Evolutionary conservation across 2,113 vertebrate genomes (phyloP).

Genomic region (Malurus cyaneus): DNA sequence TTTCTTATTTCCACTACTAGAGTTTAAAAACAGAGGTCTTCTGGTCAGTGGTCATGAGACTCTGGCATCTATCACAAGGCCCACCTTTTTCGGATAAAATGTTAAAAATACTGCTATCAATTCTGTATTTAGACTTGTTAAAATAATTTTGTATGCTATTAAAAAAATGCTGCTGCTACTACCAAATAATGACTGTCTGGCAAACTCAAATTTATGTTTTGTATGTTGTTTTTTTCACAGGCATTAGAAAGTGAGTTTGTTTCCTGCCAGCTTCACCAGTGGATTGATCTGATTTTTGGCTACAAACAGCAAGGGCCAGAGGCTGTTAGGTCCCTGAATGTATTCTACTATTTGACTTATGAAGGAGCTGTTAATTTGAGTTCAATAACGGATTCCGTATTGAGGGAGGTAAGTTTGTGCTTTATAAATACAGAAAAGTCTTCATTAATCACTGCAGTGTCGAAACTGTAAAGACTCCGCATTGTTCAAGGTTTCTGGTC

Average conservation of each 20-base stretch:
- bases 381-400: conserved; percentile 88
- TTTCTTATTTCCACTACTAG: not conserved
- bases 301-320: conserved; percentile 98
- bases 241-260: conserved; percentile 98
- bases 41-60: not conserved
- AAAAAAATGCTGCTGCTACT: not conserved
- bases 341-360: conserved; percentile 97
- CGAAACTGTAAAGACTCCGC: not conserved
- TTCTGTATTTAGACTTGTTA: not conserved
- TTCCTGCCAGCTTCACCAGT: conserved; percentile 98
- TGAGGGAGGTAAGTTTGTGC: conserved; percentile 87
- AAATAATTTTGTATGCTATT: not conserved
- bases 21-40: not conserved
- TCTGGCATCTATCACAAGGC: not conserved
- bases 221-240: conserved; percentile 61
- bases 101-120: not conserved
- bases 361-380: conserved; percentile 93
- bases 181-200: not conserved
- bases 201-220: not conserved
- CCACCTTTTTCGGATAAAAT: not conserved
- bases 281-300: conserved; percentile 98
- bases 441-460: not conserved
- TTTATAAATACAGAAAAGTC: not conserved
- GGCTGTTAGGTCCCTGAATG: conserved; percentile 90
- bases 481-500: not conserved